Percentiles rank a stretch among this genome's conserved stretches.
These are phyloP conservation scores for Carterocephalus palaemon DNA, from an alignment of 2,888 invertebrate species.

Conservation along the genomic window DNA sequence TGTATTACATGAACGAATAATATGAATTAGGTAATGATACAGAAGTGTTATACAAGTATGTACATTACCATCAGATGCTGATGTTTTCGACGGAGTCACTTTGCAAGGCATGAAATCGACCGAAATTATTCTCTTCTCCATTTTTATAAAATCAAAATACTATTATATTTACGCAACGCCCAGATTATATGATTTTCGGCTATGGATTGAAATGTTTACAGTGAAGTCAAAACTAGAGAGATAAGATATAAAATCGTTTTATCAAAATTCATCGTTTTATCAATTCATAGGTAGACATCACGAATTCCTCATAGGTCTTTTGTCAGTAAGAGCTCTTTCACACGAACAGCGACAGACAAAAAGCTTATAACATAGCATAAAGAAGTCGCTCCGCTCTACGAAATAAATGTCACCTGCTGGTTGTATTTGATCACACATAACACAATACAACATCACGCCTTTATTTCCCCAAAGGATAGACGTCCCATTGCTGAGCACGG, in stretches of 20 bases:
- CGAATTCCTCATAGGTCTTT: slow-evolving; percentile 13
- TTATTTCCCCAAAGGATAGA: no score
- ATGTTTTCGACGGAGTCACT: slow-evolving; percentile 45
- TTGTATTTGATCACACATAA: no score
- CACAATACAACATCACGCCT: no score
- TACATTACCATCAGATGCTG: slow-evolving; percentile 55
- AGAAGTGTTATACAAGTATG: neutral
- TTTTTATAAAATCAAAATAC: slow-evolving; percentile 19
- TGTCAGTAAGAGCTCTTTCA: neutral
- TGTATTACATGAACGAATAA: no score
- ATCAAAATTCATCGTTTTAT: slow-evolving; percentile 32
- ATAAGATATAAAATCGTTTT: slow-evolving; percentile 54
- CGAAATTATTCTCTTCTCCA: slow-evolving; percentile 38
- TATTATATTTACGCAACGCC: slow-evolving; percentile 16
- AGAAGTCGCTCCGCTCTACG: no score
- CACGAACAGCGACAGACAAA: no score
- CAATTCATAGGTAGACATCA: slow-evolving; percentile 12
- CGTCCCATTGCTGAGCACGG: no score
- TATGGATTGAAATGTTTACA: slow-evolving; percentile 20
- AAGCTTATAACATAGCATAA: no score
- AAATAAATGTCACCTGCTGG: no score
- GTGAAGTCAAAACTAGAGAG: slow-evolving; percentile 41
- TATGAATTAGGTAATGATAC: no score
- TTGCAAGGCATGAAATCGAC: slow-evolving; percentile 41
- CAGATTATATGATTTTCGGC: slow-evolving; percentile 14